Evolutionary conservation across 2,797 vertebrate species (phyloP).

Genomic region (Borostomias antarcticus): DNA sequence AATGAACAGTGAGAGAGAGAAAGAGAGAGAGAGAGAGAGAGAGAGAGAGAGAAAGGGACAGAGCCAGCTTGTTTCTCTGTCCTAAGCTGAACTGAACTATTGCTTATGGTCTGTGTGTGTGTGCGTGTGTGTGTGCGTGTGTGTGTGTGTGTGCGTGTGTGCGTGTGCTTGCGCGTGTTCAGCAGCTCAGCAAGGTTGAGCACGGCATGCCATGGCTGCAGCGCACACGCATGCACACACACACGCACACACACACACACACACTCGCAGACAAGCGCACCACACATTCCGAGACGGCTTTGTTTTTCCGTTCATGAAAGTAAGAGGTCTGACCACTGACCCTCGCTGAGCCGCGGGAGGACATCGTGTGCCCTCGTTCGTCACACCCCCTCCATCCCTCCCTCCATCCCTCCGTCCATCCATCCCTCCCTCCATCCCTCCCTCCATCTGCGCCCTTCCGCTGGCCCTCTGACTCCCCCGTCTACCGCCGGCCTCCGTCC

Average conservation of each 20-base stretch:
- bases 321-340: constrained; percentile 32
- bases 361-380: constrained; percentile 26
- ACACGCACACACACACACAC: constrained; percentile 18
- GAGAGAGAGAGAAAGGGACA: background rate
- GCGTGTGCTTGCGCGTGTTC: too few relatives aligned
- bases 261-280: background rate
- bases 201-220: constrained; percentile 29
- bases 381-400: constrained; percentile 17
- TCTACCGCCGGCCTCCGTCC: background rate
- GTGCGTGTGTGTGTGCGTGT: constrained; percentile 23
- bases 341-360: constrained; percentile 32
- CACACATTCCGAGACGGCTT: constrained; percentile 29
- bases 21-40: constrained; percentile 10
- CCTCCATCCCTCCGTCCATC: background rate
- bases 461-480: background rate
- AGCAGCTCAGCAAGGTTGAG: constrained; percentile 32
- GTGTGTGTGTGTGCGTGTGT: constrained; percentile 15
- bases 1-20: background rate
- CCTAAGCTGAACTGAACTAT: constrained; percentile 38
- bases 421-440: background rate
- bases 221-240: constrained; percentile 16
- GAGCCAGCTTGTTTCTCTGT: constrained; percentile 15
- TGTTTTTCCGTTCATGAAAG: constrained; percentile 36
- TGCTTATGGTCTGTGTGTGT: constrained; percentile 21
- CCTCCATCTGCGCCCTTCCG: background rate